phyloP scores from a whole-genome alignment of 2,113 vertebrate species.

The Pantherophis guttatus region DNA sequence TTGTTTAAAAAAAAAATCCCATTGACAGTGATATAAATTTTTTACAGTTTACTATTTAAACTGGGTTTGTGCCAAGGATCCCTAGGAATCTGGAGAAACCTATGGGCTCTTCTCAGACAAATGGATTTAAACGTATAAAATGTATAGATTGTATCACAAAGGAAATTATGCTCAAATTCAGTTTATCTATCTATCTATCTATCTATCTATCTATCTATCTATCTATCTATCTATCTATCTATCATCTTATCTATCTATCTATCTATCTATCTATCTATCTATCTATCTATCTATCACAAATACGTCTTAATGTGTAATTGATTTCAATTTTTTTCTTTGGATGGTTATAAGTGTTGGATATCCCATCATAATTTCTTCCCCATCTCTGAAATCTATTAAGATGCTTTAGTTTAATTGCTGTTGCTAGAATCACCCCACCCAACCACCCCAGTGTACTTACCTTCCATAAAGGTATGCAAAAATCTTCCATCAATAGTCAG shows the following conservation, averaged over 20 bases:
- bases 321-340: neutral
- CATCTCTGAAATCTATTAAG: neutral
- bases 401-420: neutral
- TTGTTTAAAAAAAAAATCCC: neutral
- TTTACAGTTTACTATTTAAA: neutral
- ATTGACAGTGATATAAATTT: neutral
- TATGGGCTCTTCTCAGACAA: neutral
- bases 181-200: too few relatives aligned
- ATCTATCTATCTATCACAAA: neutral
- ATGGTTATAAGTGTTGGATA: neutral
- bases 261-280: too few relatives aligned
- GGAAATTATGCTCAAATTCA: neutral
- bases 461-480: neutral
- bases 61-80: neutral
- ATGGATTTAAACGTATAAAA: neutral
- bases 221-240: too few relatives aligned
- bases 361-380: neutral
- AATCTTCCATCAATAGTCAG: neutral
- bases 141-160: neutral
- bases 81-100: neutral
- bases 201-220: too few relatives aligned
- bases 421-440: neutral
- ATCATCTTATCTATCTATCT: too few relatives aligned
- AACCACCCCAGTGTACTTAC: too few relatives aligned
- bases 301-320: neutral